Evolutionary conservation across 2,888 invertebrate species (phyloP), one percentile per base, ranked within the genome.

Genomic region (Mermis nigrescens): DNA sequence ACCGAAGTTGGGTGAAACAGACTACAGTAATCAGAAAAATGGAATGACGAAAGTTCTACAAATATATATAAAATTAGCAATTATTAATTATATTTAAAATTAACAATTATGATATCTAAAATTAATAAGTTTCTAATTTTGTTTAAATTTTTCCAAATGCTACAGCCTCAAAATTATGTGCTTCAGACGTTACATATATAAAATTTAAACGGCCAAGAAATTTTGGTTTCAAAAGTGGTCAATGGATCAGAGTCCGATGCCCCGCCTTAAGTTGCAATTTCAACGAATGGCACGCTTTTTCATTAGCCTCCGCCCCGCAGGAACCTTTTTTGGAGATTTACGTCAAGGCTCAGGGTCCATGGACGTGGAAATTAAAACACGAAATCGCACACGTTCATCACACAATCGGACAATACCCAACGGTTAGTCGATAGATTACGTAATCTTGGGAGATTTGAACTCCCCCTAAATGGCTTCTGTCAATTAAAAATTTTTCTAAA

Each of bases 361-460:
- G 91, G 91, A 92, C 92, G 0, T 94, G 91, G 91, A 91, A 92
- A 68, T 76, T 94, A 27, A 80, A 92, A 54, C 90, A 91, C 52
- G 67, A 68, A 56, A 64, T 71, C 27, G 59, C 64, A 57, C 60
- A 61, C 7, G 62, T 64, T 0, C 67, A 67, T 51, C 63, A 66
- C 4, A 63, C 61, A 4, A 64, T 63, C 7, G 58, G 62, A 1
- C 63, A 64, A 1, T 69, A 65, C 55, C 71, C 71, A 1, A 59
- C 66, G 48, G 63, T 71, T 22, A 66, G 58, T 55, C 7, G 29
- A 19, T 4, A 19, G 19, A 29, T n/a, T 7, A 3, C 22, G n/a
- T n/a, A n/a, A n/a, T n/a, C n/a, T n/a, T n/a, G n/a, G n/a, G n/a
- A n/a, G n/a, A n/a, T n/a, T n/a, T n/a, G n/a, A n/a, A n/a, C n/a